Evolutionary conservation across 2,888 invertebrate species (phyloP).

Genomic region (Aphidius colemani): DNA sequence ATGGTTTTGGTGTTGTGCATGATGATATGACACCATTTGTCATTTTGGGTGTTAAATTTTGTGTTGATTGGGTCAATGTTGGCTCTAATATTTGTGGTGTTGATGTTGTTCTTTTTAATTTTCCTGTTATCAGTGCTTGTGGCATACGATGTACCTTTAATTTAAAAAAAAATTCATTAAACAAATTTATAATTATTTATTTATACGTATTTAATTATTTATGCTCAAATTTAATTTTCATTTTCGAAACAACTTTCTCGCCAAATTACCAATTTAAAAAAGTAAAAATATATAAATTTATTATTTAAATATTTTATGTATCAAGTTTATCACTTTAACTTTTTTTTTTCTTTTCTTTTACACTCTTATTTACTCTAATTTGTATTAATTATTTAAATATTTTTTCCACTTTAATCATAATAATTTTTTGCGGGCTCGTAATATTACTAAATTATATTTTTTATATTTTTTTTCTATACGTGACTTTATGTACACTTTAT

Average conservation of each 20-base stretch:
- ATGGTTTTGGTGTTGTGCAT: conserved; percentile 46
- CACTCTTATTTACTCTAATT: too few species aligned
- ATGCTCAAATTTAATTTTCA: neutral
- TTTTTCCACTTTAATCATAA: too few species aligned
- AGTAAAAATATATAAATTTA: neutral
- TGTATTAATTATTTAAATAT: too few species aligned
- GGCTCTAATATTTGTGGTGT: conserved; percentile 53
- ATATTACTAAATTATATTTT: too few species aligned
- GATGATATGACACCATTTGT: conserved; percentile 54
- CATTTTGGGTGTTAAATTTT: conserved; percentile 47
- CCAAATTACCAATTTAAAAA: neutral
- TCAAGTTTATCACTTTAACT: too few species aligned
- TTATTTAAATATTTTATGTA: neutral
- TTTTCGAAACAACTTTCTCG: conserved; percentile 1
- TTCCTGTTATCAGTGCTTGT: conserved; percentile 49
- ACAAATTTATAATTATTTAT: neutral
- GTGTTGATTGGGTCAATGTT: conserved; percentile 35
- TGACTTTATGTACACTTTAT: too few species aligned
- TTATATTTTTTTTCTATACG: too few species aligned
- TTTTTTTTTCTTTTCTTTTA: too few species aligned
- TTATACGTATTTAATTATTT: neutral
- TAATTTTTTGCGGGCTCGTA: too few species aligned
- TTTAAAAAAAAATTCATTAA: conserved; percentile 7
- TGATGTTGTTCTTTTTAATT: conserved; percentile 53
- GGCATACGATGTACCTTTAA: conserved; percentile 53